Percentiles rank a stretch among this genome's conserved stretches.
These are phyloP conservation scores for Porphyrio hochstetteri DNA, from an alignment of 2,113 vertebrate genomes.

Conservation along the genomic window DNA sequence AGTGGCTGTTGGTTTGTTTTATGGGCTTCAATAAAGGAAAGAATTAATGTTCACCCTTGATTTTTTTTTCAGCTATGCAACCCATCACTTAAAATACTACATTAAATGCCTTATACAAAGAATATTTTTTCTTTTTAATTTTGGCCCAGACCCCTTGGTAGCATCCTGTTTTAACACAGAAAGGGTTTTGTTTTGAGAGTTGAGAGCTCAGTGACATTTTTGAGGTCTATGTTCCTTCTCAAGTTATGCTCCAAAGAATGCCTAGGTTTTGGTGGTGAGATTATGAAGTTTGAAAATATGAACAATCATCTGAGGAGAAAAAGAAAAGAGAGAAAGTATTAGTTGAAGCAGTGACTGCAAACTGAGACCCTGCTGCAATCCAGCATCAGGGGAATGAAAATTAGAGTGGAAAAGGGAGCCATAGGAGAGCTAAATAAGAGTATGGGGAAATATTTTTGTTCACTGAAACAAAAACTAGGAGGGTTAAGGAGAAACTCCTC, in stretches of 20 bases:
- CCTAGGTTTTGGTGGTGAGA: background rate
- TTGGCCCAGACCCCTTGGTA: background rate
- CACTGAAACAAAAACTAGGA: background rate
- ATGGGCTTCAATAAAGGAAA: background rate
- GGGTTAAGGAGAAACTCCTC: background rate
- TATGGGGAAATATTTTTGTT: background rate
- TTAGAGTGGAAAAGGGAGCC: background rate
- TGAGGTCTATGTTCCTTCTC: conserved; percentile 23
- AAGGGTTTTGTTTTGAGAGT: background rate
- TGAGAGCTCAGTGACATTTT: conserved; percentile 11
- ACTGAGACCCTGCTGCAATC: background rate
- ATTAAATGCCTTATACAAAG: background rate
- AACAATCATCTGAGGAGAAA: background rate
- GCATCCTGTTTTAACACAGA: background rate
- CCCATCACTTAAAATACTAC: background rate
- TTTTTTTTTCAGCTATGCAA: background rate
- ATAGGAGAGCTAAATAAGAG: background rate
- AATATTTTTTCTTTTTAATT: background rate
- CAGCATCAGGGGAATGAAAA: background rate
- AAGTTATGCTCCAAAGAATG: background rate
- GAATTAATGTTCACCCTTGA: background rate
- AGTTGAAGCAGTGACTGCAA: background rate
- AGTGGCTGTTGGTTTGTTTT: background rate
- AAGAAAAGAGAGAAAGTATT: background rate
- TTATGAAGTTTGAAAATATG: background rate